These are phyloP conservation scores for Athene noctua DNA, from an alignment of 2,113 vertebrate genomes.

Conservation along the genomic window DNA sequence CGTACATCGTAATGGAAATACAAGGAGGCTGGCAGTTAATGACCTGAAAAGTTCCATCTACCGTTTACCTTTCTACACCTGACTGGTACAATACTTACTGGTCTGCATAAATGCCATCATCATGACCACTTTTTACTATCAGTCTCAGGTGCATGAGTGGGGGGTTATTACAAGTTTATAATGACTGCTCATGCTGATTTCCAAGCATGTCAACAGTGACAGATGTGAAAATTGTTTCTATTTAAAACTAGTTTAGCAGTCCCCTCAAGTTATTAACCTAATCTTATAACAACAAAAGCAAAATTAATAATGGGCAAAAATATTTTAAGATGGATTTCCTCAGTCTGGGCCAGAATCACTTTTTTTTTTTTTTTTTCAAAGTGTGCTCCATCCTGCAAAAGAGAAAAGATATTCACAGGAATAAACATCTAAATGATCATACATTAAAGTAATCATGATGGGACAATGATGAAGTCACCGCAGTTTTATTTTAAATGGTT, in stretches of 20 bases:
- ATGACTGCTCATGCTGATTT: background rate
- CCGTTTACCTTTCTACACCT: background rate
- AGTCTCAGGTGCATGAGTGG: background rate
- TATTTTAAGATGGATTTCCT: background rate
- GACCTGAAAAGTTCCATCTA: background rate
- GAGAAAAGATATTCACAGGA: background rate
- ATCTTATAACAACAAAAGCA: background rate
- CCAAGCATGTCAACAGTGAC: background rate
- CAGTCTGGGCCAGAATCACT: background rate
- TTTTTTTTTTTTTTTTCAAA: too few relatives aligned
- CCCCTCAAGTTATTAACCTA: background rate
- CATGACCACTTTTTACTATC: background rate
- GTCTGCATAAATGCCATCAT: background rate
- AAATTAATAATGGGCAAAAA: background rate
- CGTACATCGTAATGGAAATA: background rate
- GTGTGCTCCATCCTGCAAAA: background rate
- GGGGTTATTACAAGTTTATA: background rate
- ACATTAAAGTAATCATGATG: background rate
- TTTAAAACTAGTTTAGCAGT: background rate
- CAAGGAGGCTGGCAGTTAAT: background rate
- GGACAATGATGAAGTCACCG: background rate
- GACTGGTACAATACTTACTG: background rate
- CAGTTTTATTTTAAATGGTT: background rate
- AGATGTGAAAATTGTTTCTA: background rate
- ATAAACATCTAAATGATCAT: background rate